Percentiles rank a stretch among this genome's conserved stretches.
phyloP scores from a whole-genome alignment of 2,113 vertebrate species.

The Cottus gobio region DNA sequence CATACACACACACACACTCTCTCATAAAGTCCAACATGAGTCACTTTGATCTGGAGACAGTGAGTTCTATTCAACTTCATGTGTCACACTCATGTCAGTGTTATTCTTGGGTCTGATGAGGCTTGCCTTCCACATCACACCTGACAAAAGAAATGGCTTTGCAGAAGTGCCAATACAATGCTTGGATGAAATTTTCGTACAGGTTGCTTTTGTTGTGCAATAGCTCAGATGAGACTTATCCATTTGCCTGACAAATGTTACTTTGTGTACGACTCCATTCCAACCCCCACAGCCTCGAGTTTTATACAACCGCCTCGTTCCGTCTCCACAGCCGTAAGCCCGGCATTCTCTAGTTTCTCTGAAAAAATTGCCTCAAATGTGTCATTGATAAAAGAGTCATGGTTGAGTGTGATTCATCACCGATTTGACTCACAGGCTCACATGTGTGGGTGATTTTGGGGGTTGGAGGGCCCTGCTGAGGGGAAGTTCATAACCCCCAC shows the following conservation, averaged over 20 bases:
- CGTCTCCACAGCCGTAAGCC: not conserved
- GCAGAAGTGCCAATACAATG: slow-evolving; percentile 5
- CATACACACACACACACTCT: not conserved
- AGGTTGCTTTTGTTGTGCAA: slow-evolving; percentile 14
- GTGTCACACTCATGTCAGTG: slow-evolving; percentile 31
- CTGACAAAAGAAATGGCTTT: slow-evolving; percentile 17
- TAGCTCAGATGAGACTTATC: slow-evolving; percentile 5
- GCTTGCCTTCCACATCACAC: slow-evolving; percentile 40
- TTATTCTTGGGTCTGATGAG: slow-evolving; percentile 53
- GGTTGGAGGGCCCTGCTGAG: slow-evolving; percentile 31
- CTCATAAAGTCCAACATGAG: slow-evolving; percentile 39
- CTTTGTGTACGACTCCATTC: not conserved
- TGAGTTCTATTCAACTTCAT: slow-evolving; percentile 41
- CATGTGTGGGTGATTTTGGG: slow-evolving; percentile 59
- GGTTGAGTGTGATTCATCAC: slow-evolving; percentile 67
- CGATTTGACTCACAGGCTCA: slow-evolving; percentile 66
- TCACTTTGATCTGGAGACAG: slow-evolving; percentile 63
- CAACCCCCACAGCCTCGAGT: not conserved
- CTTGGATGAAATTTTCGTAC: not conserved
- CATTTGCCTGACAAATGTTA: not conserved
- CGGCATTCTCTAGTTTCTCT: slow-evolving; percentile 9
- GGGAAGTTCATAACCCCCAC: slow-evolving; percentile 47
- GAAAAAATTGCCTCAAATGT: slow-evolving; percentile 50
- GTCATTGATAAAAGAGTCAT: slow-evolving; percentile 66
- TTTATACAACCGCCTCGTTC: slow-evolving; percentile 2